Conservation (phyloP, 1,140 invertebrate species). For the Augochlora pura region DNA sequence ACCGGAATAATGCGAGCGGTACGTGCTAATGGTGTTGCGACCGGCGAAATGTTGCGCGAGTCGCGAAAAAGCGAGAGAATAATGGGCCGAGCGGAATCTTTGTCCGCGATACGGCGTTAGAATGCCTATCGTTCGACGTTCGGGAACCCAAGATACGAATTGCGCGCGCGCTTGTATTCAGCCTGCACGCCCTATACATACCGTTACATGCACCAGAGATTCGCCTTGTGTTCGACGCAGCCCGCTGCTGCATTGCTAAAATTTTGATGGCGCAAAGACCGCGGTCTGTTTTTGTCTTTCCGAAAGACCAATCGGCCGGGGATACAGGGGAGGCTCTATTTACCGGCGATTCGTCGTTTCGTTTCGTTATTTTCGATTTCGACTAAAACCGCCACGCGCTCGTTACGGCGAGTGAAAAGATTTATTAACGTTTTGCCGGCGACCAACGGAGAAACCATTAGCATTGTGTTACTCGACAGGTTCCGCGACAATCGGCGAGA, state of each 20-base stretch:
- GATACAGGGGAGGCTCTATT: background rate
- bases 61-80: conserved; percentile 22
- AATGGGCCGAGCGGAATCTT: conserved; percentile 9
- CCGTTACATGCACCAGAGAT: background rate
- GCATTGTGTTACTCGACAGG: too few species aligned
- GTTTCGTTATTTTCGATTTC: too few species aligned
- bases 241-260: conserved; percentile 7
- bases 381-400: too few species aligned
- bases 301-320: too few species aligned
- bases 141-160: conserved; percentile 17
- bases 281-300: background rate
- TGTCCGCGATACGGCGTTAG: conserved; percentile 23
- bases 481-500: too few species aligned
- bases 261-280: background rate
- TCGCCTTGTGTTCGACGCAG: background rate
- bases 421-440: too few species aligned
- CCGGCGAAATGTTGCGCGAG: conserved; percentile 20
- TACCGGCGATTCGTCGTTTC: background rate
- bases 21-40: conserved; percentile 19
- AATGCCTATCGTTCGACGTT: conserved; percentile 31
- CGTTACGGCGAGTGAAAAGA: too few species aligned
- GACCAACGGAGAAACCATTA: too few species aligned
- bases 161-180: conserved; percentile 23
- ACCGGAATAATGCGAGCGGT: background rate
- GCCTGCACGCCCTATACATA: background rate